Evolutionary conservation across 2,113 vertebrate genomes (phyloP).

Genomic region (Accipiter cooperii): DNA sequence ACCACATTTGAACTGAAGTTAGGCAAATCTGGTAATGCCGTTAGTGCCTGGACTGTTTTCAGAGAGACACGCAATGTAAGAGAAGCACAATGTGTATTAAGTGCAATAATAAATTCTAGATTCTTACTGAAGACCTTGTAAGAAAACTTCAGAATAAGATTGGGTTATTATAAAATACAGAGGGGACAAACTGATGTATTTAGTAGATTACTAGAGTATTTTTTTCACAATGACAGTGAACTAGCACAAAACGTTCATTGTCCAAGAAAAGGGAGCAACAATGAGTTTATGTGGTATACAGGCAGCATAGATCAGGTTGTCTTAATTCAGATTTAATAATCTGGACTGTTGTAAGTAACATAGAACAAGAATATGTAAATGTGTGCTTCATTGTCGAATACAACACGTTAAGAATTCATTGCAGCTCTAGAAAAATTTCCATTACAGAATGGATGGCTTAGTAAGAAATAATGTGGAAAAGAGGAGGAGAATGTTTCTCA

Average conservation of each 20-base stretch:
- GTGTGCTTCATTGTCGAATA: neutral
- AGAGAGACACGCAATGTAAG: neutral
- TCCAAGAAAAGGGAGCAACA: neutral
- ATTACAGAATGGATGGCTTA: neutral
- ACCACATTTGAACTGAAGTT: neutral
- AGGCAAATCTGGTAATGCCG: neutral
- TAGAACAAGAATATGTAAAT: neutral
- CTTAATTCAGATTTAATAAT: neutral
- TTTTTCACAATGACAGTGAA: neutral
- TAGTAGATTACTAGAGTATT: neutral
- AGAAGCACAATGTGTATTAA: neutral
- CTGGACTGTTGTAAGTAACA: neutral
- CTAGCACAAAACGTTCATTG: neutral
- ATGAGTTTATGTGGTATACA: neutral
- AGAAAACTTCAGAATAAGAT: neutral
- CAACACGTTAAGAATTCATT: neutral
- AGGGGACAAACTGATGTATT: neutral
- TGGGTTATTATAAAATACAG: neutral
- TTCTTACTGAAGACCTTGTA: neutral
- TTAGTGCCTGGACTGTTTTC: neutral
- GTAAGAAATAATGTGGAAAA: slow-evolving; percentile 5
- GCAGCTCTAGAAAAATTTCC: neutral
- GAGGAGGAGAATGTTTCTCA: neutral
- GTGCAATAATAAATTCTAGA: neutral
- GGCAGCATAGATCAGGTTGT: neutral